Conservation (phyloP, 2,888 invertebrate species). For the Folsomia candida region DNA sequence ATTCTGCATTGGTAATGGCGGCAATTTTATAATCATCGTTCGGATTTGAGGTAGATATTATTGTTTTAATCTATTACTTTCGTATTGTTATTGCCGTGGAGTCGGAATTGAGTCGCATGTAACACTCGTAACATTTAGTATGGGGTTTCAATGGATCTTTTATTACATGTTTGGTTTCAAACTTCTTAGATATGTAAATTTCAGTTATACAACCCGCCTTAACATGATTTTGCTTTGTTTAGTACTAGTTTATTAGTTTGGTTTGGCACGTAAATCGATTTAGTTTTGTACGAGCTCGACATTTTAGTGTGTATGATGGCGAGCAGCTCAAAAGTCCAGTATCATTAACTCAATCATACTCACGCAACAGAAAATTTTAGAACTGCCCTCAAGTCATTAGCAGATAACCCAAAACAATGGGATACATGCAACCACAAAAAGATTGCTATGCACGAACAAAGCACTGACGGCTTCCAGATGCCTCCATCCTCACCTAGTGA, state of each 20-base stretch:
- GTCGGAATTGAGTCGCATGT: too few relatives aligned
- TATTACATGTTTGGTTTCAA: too few relatives aligned
- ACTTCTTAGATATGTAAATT: neutral
- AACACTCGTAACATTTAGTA: too few relatives aligned
- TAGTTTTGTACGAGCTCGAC: neutral
- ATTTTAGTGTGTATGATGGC: neutral
- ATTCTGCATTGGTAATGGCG: too few relatives aligned
- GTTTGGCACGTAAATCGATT: neutral
- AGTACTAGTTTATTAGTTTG: neutral
- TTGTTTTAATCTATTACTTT: too few relatives aligned
- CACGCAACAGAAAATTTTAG: conserved; percentile 3
- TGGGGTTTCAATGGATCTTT: too few relatives aligned
- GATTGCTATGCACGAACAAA: neutral
- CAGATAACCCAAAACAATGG: conserved; percentile 7
- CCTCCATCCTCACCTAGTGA: too few relatives aligned
- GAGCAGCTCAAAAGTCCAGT: neutral
- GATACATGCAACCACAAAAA: conserved; percentile 19
- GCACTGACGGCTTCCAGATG: too few relatives aligned
- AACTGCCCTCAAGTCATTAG: conserved; percentile 12
- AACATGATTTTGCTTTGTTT: neutral
- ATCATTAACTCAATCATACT: conserved; percentile 8
- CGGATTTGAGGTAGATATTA: too few relatives aligned
- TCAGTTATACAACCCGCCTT: neutral
- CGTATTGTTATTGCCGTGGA: too few relatives aligned
- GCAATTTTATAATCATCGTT: too few relatives aligned